Evolutionary conservation across 2,888 invertebrate species (phyloP), one percentile per base, ranked within the genome.

Genomic region (Dione juno): DNA sequence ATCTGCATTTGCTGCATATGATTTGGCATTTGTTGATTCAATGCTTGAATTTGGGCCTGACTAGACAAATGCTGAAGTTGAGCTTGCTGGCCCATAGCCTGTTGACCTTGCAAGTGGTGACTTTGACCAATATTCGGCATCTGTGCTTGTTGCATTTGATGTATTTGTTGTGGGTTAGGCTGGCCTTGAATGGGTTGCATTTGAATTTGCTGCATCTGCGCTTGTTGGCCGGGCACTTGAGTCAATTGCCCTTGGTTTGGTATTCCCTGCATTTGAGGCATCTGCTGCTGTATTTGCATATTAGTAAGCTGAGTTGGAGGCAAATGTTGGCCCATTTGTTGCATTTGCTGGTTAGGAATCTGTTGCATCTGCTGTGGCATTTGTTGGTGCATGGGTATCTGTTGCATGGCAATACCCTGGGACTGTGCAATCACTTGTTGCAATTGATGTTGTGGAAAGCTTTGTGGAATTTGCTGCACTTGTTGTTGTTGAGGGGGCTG

Each of bases 1-100:
- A 94, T 90, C 79, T 93, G 93, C 88, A 93, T 93, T 76, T 93
- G 92, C 76, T 93, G 94, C 83, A 93, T 94, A 76, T 94, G 94
- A 78, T 94, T 92, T 78, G 90, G 92, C 74, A 94, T 90, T 80
- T 94, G 94, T 79, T 94, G 94, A 73, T 89, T 92, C 77, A 94
- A 80, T 41, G 93, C 92, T 78, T 93, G 94, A 67, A 94, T 93
- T 78, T 94, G 93, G 45, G 92, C 92, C 77, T 93, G 93, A 79
- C 90, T 93, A 67, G 90, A 89, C 80, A 92, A 84, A 78, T 93
- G 93, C 76, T 93, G 94, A 59, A 93, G 84, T 79, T 92, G 94
- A n/a, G 92, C 84, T 74, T 93, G 94, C 74, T 93, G 93, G 11
- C 87, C 87, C 85, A 93, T 89, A 0, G 87, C 70, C 74, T 92